Conservation (phyloP, 2,888 invertebrate species). For the Hyposoter dolosus region DNA sequence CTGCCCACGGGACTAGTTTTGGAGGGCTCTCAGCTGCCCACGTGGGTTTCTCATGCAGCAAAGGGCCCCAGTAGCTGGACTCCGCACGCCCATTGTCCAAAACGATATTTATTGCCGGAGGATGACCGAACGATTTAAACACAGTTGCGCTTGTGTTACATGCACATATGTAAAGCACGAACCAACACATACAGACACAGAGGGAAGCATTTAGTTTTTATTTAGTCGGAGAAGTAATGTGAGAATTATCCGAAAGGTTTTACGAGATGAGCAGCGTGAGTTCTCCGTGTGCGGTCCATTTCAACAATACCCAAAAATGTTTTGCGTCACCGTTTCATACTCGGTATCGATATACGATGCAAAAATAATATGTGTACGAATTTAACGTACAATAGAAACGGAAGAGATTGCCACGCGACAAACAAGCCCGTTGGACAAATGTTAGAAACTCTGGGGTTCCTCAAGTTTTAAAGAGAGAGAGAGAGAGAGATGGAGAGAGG, state of each 20-base stretch:
- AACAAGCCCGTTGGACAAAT: conserved; percentile 21
- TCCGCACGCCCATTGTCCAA: conserved; percentile 73
- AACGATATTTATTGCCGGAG: conserved; percentile 81
- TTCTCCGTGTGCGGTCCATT: conserved; percentile 71
- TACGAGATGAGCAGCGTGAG: conserved; percentile 51
- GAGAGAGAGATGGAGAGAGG: neutral
- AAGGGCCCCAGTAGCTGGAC: conserved; percentile 71
- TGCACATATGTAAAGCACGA: neutral
- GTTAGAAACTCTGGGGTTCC: conserved; percentile 11
- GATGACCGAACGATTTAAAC: conserved; percentile 83
- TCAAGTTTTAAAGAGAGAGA: neutral
- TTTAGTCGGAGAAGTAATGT: conserved; percentile 34
- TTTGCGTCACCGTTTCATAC: conserved; percentile 56
- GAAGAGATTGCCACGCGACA: conserved; percentile 11
- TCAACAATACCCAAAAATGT: conserved; percentile 61
- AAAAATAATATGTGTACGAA: conserved; percentile 10
- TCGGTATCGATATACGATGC: conserved; percentile 28
- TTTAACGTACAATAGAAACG: neutral
- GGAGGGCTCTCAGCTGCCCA: conserved; percentile 77
- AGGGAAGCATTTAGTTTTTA: conserved; percentile 11
- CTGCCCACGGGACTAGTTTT: conserved; percentile 71
- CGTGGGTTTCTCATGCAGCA: conserved; percentile 55
- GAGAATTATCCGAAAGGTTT: conserved; percentile 22
- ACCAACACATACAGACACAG: neutral
- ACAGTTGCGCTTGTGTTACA: conserved; percentile 66